These are phyloP conservation scores for Promerops cafer DNA, from an alignment of 2,113 vertebrate genomes.

Conservation along the genomic window DNA sequence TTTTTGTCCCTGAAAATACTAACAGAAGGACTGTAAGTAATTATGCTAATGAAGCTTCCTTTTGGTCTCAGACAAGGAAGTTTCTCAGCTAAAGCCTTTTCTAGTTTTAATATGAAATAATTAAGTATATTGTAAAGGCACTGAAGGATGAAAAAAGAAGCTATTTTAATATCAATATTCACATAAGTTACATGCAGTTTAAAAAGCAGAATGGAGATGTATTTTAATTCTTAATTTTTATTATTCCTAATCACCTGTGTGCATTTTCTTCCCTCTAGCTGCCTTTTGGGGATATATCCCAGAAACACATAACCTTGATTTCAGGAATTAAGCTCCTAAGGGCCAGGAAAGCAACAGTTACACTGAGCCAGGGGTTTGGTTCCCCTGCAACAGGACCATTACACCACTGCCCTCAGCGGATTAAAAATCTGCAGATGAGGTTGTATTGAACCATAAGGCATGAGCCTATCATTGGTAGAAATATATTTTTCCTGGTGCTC, in stretches of 20 bases:
- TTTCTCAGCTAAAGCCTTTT: background rate
- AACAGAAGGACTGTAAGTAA: background rate
- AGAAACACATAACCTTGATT: background rate
- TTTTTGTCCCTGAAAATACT: background rate
- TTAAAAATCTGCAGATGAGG: background rate
- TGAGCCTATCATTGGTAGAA: background rate
- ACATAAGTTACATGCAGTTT: background rate
- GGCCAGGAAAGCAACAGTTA: background rate
- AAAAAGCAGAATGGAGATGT: background rate
- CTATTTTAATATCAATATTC: background rate
- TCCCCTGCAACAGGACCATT: background rate
- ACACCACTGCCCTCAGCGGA: background rate
- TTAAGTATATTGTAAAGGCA: background rate
- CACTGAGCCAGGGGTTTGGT: background rate
- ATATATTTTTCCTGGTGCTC: background rate
- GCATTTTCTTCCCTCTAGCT: background rate
- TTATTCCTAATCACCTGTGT: background rate
- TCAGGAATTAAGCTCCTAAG: background rate
- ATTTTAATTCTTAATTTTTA: background rate
- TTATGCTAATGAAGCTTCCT: background rate
- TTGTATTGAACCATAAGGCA: background rate
- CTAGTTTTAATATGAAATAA: background rate
- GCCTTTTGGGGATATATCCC: background rate
- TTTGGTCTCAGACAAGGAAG: background rate
- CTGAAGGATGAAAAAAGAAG: background rate